phyloP scores from a whole-genome alignment of 1,140 invertebrate genomes.

The Macrobrachium rosenbergii region DNA sequence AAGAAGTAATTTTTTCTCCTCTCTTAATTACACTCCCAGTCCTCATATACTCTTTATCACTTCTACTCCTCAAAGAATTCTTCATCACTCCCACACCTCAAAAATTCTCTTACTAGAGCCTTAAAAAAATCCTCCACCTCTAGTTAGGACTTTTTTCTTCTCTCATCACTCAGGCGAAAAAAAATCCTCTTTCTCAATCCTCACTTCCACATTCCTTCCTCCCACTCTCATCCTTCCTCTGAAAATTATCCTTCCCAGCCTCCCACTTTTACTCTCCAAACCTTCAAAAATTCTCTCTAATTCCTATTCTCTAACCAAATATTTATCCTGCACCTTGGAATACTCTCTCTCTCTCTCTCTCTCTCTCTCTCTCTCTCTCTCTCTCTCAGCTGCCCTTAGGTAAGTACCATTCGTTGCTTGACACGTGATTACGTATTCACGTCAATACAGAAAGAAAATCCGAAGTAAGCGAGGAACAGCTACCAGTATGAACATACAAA shows the following conservation, averaged over 20 bases:
- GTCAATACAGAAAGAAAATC: too few species aligned
- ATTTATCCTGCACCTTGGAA: background rate
- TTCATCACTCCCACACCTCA: background rate
- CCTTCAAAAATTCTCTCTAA: background rate
- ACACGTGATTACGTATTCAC: too few species aligned
- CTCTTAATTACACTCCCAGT: too few species aligned
- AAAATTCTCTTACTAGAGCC: background rate
- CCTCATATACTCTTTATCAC: too few species aligned
- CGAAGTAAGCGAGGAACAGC: too few species aligned
- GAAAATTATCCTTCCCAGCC: background rate
- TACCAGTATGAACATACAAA: too few species aligned
- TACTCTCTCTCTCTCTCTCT: background rate
- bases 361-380: background rate
- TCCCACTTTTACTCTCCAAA: background rate
- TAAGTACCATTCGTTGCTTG: too few species aligned
- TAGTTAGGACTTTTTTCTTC: background rate
- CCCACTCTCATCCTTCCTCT: background rate
- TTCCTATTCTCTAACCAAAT: background rate
- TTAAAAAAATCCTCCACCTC: too few species aligned
- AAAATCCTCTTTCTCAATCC: background rate
- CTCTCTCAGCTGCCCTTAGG: background rate
- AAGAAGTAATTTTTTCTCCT: background rate
- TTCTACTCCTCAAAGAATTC: background rate
- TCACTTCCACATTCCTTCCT: background rate
- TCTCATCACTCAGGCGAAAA: background rate